A percentile compares a stretch with the other conserved stretches of the same genome.
Evolutionary conservation across 2,888 invertebrate genomes (phyloP).

Genomic region (Autographa gamma): DNA sequence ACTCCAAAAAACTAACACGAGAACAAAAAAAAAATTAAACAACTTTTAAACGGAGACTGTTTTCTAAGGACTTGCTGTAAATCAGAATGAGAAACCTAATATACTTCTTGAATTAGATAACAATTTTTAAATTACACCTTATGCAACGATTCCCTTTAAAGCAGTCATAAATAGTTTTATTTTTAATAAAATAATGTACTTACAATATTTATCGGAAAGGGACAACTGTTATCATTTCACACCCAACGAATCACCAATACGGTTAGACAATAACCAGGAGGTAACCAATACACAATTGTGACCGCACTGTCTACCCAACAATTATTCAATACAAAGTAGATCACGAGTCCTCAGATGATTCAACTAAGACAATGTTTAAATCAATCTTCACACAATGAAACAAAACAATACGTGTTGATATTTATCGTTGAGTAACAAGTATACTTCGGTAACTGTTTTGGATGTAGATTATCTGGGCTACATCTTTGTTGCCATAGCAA

Average conservation of each 20-base stretch:
- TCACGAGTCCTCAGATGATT: background rate
- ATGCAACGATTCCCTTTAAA: no score
- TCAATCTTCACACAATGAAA: constrained; percentile 2
- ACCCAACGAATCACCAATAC: background rate
- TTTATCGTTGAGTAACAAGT: background rate
- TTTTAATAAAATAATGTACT: no score
- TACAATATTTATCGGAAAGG: no score
- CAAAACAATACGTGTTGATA: background rate
- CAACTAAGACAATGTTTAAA: background rate
- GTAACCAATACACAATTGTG: background rate
- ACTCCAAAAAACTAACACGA: no score
- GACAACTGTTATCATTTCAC: background rate
- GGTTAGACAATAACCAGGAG: background rate
- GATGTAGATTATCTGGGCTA: background rate
- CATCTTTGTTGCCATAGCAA: constrained; percentile 4
- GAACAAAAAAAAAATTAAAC: no score
- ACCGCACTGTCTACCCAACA: background rate
- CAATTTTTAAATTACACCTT: no score
- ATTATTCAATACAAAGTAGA: background rate
- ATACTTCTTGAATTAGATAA: no score
- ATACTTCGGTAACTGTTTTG: background rate
- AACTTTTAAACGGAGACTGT: no score
- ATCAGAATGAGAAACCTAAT: no score
- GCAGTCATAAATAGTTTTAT: no score
- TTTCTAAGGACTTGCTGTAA: no score